These are phyloP conservation scores for Hyposoter didymator DNA, from an alignment of 2,888 invertebrate genomes.

Conservation along the genomic window DNA sequence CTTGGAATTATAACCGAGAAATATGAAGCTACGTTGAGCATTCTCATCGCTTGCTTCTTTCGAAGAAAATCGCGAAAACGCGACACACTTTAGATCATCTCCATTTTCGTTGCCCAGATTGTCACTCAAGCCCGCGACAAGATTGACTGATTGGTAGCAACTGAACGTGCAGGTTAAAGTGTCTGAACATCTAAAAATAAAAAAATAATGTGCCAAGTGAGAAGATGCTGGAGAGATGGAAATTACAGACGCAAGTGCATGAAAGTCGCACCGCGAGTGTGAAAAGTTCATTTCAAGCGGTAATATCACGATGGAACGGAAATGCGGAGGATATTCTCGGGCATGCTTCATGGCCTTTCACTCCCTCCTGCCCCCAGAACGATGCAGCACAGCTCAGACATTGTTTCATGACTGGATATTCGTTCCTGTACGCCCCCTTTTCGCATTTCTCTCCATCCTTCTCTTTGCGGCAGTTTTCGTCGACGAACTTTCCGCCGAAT, in stretches of 20 bases:
- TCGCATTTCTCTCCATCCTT: neutral
- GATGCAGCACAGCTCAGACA: constrained; percentile 41
- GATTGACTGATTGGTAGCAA: constrained; percentile 29
- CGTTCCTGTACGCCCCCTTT: constrained; percentile 45
- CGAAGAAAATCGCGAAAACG: neutral
- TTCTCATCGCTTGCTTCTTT: too few relatives aligned
- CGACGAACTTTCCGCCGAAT: constrained; percentile 36
- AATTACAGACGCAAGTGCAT: constrained; percentile 17
- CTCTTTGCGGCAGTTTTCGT: neutral
- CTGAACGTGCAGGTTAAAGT: constrained; percentile 3
- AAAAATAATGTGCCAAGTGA: constrained; percentile 5
- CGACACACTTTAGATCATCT: neutral
- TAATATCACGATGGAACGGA: constrained; percentile 34
- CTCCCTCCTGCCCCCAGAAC: neutral
- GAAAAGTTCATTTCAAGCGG: constrained; percentile 40
- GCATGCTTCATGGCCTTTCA: constrained; percentile 8
- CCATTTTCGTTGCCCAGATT: neutral
- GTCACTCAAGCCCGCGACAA: neutral
- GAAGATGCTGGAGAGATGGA: neutral
- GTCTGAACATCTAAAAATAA: neutral
- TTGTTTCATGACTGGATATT: constrained; percentile 57
- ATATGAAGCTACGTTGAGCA: too few relatives aligned
- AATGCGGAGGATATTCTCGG: constrained; percentile 32
- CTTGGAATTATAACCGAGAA: neutral
- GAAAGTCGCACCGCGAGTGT: neutral